These are phyloP conservation scores for Mustela nigripes DNA, from an alignment of 2,113 vertebrate genomes.

Conservation along the genomic window DNA sequence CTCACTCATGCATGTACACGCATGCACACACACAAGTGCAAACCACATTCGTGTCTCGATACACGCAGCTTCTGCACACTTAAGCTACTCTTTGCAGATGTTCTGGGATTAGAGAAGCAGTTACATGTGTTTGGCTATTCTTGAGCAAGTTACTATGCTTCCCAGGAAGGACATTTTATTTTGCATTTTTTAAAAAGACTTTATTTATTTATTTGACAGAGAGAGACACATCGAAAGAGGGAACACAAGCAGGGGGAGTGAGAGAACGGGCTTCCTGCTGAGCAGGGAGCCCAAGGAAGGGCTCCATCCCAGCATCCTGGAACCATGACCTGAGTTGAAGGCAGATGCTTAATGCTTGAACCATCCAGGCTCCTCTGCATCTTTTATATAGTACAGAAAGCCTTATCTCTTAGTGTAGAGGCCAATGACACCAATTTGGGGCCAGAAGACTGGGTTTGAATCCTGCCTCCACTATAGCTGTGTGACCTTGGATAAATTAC, in stretches of 20 bases:
- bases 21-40: background rate
- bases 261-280: no score
- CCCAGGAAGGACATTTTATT: background rate
- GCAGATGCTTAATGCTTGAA: no score
- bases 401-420: background rate
- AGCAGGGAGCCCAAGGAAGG: no score
- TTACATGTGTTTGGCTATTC: background rate
- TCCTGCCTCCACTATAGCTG: background rate
- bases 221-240: no score
- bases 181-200: background rate
- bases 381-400: background rate
- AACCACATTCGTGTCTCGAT: background rate
- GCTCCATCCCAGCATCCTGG: no score
- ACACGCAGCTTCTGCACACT: background rate
- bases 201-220: no score
- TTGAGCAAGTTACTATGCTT: background rate
- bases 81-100: background rate
- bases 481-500: background rate
- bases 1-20: background rate
- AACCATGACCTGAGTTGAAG: no score
- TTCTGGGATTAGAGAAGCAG: background rate
- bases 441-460: background rate
- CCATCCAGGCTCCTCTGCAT: background rate
- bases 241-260: no score
- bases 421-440: background rate